A percentile compares a stretch with the other conserved stretches of the same genome.
These are phyloP conservation scores for Girardinus metallicus DNA, from an alignment of 2,797 vertebrate genomes.

Conservation along the genomic window DNA sequence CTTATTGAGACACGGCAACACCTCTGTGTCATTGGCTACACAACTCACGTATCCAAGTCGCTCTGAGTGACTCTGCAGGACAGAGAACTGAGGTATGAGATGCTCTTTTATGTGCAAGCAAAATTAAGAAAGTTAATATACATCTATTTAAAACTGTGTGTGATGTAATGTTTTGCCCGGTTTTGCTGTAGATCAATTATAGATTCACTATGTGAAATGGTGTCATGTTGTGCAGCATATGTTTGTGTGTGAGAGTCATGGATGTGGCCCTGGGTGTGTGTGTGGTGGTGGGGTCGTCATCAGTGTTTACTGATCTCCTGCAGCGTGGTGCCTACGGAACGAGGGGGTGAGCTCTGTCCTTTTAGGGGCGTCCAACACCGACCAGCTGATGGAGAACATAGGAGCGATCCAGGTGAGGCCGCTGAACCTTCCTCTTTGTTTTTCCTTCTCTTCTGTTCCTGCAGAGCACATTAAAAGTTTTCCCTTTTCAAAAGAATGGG, in stretches of 20 bases:
- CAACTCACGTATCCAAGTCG: background rate
- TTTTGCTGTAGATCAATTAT: background rate
- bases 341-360: constrained; percentile 97
- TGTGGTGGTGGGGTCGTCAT: constrained; percentile 59
- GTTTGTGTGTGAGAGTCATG: constrained; percentile 21
- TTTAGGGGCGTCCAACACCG: constrained; percentile 94
- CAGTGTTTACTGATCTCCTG: constrained; percentile 77
- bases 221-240: background rate
- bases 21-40: background rate
- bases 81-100: background rate
- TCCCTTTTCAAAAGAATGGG: background rate
- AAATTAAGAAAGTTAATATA: background rate
- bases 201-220: background rate
- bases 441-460: background rate
- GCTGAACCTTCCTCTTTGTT: background rate
- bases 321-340: constrained; percentile 98
- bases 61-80: background rate
- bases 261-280: background rate
- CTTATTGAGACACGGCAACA: background rate
- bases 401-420: constrained; percentile 95
- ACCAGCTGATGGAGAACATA: constrained; percentile 99
- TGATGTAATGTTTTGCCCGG: background rate
- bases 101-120: background rate
- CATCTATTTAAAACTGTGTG: background rate
- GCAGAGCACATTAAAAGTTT: constrained; percentile 15